Evolutionary conservation across 2,113 vertebrate species (phyloP).

Genomic region (Nymphicus hollandicus): DNA sequence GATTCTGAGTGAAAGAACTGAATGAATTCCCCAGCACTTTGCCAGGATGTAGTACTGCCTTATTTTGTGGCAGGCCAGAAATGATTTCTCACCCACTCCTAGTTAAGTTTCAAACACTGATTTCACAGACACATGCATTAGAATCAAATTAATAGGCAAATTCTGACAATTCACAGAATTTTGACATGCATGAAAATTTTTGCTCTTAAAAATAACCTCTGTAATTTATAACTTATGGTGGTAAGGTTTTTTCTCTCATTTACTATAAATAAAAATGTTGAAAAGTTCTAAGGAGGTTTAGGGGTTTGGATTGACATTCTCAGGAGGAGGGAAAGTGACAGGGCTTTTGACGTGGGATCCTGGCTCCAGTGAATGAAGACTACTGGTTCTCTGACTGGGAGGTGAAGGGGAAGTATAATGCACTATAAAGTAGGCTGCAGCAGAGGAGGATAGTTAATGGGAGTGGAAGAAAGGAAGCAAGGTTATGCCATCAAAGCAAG

Average conservation of each 20-base stretch:
- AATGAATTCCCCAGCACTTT: neutral
- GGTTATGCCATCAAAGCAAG: neutral
- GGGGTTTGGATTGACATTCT: neutral
- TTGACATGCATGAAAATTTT: neutral
- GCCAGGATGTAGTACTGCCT: neutral
- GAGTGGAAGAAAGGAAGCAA: neutral
- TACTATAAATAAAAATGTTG: neutral
- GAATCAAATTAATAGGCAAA: neutral
- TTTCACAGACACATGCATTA: neutral
- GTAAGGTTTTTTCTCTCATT: neutral
- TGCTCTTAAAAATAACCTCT: neutral
- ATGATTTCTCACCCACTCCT: neutral
- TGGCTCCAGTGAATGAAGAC: neutral
- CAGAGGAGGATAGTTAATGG: neutral
- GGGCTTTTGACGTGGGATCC: neutral
- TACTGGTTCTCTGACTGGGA: neutral
- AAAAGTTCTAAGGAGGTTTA: neutral
- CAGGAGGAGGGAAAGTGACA: neutral
- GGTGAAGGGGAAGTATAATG: neutral
- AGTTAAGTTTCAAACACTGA: neutral
- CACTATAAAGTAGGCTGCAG: neutral
- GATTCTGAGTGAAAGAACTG: neutral
- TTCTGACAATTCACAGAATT: neutral
- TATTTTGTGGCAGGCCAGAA: neutral
- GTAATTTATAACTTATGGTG: neutral